A percentile compares a stretch with the other conserved stretches of the same genome.
Evolutionary conservation across 2,113 vertebrate genomes (phyloP).

Genomic region (Pleuronectes platessa): DNA sequence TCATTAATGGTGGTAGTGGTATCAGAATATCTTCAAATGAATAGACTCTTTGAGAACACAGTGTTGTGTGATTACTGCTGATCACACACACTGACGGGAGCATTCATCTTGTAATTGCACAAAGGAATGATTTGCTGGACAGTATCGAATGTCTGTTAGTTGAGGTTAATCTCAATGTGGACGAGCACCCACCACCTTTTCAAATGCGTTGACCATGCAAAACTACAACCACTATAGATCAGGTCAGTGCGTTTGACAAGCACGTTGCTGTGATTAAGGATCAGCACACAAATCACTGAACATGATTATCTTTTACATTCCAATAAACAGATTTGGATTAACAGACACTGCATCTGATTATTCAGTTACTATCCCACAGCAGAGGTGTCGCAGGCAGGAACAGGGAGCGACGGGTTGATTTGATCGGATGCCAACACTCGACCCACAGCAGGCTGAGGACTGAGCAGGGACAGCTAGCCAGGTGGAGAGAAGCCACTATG

Average conservation of each 20-base stretch:
- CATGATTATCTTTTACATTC: background rate
- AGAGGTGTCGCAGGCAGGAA: constrained; percentile 27
- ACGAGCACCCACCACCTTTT: constrained; percentile 1
- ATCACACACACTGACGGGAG: background rate
- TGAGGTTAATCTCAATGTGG: background rate
- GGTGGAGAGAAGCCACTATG: constrained; percentile 58
- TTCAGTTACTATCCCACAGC: constrained; percentile 3
- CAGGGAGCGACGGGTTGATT: background rate
- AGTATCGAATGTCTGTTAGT: background rate
- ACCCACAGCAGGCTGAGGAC: constrained; percentile 50
- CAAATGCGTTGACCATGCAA: background rate
- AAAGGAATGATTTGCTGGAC: background rate
- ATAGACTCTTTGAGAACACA: no score
- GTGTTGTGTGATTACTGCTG: background rate
- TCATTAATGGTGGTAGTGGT: no score
- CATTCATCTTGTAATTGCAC: background rate
- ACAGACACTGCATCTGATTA: constrained; percentile 32
- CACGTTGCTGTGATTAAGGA: constrained; percentile 27
- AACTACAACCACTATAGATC: background rate
- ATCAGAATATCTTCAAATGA: no score
- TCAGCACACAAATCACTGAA: constrained; percentile 13
- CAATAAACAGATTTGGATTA: constrained; percentile 12
- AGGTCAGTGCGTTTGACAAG: constrained; percentile 22
- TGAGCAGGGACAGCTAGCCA: constrained; percentile 59
- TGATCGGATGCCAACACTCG: constrained; percentile 27